A percentile compares a stretch with the other conserved stretches of the same genome.
phyloP scores from a whole-genome alignment of 2,888 invertebrate species.

The Drosophila mayaguana region DNA sequence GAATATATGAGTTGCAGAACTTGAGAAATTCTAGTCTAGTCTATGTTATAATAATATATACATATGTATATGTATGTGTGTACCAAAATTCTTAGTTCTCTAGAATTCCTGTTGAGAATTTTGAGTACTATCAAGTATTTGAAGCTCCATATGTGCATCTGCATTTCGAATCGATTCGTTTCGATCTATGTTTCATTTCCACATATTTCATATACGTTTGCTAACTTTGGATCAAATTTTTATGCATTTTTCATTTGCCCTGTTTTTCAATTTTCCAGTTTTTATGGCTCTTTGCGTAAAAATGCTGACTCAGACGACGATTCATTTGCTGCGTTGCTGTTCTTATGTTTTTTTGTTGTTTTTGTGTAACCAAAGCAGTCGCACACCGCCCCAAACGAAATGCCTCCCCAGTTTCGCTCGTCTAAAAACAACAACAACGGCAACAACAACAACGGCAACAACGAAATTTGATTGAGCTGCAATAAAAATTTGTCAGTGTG shows the following conservation, averaged over 20 bases:
- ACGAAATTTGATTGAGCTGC: slow-evolving; percentile 71
- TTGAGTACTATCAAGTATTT: neutral
- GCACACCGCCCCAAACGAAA: slow-evolving; percentile 8
- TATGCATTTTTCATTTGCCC: slow-evolving; percentile 6
- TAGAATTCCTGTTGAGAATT: neutral
- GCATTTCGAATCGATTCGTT: slow-evolving; percentile 3
- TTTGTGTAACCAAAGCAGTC: slow-evolving; percentile 16
- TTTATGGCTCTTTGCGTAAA: slow-evolving; percentile 26
- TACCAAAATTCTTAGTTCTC: neutral
- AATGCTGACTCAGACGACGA: slow-evolving; percentile 46
- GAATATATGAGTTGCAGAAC: neutral
- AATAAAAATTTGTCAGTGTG: slow-evolving; percentile 73
- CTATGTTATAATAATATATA: neutral
- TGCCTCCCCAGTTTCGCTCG: slow-evolving; percentile 5
- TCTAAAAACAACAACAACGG: slow-evolving; percentile 5
- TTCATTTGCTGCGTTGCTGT: slow-evolving; percentile 23
- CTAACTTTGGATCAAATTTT: neutral
- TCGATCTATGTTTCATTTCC: slow-evolving; percentile 3
- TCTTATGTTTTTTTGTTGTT: neutral
- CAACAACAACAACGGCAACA: slow-evolving; percentile 8
- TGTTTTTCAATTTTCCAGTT: slow-evolving; percentile 7
- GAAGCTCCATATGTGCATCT: neutral
- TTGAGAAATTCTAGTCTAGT: neutral
- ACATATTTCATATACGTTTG: slow-evolving; percentile 3
- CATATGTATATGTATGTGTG: neutral